Evolutionary conservation across 2,888 invertebrate genomes (phyloP).

Genomic region (Macrophya alboannulata): DNA sequence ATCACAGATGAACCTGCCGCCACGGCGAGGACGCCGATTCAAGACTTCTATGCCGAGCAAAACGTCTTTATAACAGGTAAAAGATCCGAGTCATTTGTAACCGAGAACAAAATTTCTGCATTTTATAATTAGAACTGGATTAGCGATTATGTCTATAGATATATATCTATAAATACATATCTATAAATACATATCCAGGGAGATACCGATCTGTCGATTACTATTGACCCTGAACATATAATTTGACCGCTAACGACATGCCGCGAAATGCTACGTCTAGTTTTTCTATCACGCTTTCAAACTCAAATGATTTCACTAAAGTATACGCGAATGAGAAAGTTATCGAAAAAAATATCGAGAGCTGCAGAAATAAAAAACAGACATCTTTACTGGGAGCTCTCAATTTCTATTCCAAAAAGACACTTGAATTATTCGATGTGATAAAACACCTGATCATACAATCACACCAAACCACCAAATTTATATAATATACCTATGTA

Average conservation of each 20-base stretch:
- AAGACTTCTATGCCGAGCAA: slow-evolving; percentile 83
- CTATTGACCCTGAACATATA: not conserved
- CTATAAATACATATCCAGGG: no score
- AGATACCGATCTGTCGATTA: not conserved
- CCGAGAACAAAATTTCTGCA: not conserved
- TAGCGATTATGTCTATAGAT: not conserved
- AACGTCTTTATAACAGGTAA: slow-evolving; percentile 83
- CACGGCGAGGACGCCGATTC: slow-evolving; percentile 78
- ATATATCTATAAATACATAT: no score
- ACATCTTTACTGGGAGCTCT: not conserved
- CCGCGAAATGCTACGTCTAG: not conserved
- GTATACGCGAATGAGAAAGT: not conserved
- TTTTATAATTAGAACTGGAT: not conserved
- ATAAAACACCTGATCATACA: not conserved
- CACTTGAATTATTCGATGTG: not conserved
- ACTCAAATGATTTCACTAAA: not conserved
- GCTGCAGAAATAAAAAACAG: not conserved
- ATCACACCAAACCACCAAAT: not conserved
- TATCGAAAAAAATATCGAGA: not conserved
- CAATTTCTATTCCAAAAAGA: not conserved
- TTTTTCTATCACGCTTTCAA: not conserved
- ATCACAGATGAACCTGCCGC: slow-evolving; percentile 63
- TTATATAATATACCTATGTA: not conserved
- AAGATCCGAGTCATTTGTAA: slow-evolving; percentile 27
- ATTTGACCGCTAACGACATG: not conserved